A percentile compares a stretch with the other conserved stretches of the same genome.
phyloP scores from a whole-genome alignment of 2,797 vertebrate genomes.

The Nyctibius grandis region DNA sequence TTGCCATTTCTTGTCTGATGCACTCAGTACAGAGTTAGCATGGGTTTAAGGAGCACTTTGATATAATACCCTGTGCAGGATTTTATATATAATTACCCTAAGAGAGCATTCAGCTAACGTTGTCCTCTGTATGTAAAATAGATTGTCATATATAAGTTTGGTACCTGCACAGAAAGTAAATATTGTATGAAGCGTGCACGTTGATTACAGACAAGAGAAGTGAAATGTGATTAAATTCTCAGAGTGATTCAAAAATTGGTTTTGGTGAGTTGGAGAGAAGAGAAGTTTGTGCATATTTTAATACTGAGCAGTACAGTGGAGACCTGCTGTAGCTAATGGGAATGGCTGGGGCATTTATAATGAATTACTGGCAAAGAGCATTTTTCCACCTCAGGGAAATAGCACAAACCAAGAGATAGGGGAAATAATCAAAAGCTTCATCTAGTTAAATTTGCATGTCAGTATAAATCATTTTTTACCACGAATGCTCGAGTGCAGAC shows the following conservation, averaged over 20 bases:
- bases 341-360: conserved; percentile 55
- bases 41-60: neutral
- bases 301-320: conserved; percentile 32
- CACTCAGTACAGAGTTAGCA: neutral
- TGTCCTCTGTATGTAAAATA: neutral
- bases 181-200: neutral
- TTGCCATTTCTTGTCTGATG: neutral
- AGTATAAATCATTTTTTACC: conserved; percentile 18
- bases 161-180: conserved; percentile 21
- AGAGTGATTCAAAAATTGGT: conserved; percentile 19
- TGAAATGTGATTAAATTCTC: conserved; percentile 41
- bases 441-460: conserved; percentile 23
- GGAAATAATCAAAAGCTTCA: conserved; percentile 42
- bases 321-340: conserved; percentile 43
- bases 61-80: neutral
- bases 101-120: neutral
- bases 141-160: neutral
- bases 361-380: conserved; percentile 50
- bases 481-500: neutral
- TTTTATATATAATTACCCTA: neutral
- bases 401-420: neutral
- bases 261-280: conserved; percentile 19
- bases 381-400: conserved; percentile 40
- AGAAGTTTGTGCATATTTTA: conserved; percentile 52
- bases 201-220: conserved; percentile 22